These are phyloP conservation scores for Platycnemis pennipes DNA, from an alignment of 2,888 invertebrate species.

Conservation along the genomic window DNA sequence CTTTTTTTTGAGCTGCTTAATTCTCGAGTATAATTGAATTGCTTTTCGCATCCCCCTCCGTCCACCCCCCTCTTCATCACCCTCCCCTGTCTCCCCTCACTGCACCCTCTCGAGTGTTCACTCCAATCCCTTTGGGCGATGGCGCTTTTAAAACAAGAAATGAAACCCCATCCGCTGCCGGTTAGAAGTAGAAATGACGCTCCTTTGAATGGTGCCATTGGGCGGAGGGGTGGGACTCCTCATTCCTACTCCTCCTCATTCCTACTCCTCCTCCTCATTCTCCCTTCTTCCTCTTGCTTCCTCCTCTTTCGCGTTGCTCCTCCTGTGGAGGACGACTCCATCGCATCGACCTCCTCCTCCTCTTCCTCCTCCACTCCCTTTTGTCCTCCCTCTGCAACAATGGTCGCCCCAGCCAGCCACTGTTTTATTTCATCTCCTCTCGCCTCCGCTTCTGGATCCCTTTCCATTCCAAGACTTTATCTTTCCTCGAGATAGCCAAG, in stretches of 20 bases:
- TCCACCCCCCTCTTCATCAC: background rate
- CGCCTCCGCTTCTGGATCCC: conserved; percentile 17
- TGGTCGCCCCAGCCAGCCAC: background rate
- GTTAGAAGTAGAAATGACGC: background rate
- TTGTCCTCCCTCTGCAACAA: background rate
- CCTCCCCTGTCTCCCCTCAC: background rate
- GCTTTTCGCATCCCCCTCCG: background rate
- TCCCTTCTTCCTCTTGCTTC: background rate
- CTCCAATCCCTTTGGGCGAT: background rate
- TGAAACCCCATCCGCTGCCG: background rate
- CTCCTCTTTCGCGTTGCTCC: background rate
- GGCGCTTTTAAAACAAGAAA: conserved; percentile 3
- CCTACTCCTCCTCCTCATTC: background rate
- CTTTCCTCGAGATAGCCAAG: conserved; percentile 39
- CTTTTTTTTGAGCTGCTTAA: background rate
- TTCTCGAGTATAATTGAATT: conserved; percentile 24
- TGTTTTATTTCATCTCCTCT: conserved; percentile 19
- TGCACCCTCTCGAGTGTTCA: background rate
- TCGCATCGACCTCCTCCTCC: background rate
- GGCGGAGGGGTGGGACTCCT: background rate
- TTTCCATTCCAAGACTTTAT: conserved; percentile 35
- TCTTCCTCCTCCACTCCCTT: background rate
- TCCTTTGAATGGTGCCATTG: background rate
- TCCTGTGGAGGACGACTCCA: background rate
- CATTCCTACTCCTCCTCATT: background rate